Base-by-base conservation (phyloP, 1,140 invertebrate species). In the Pomacea maculata region DNA sequence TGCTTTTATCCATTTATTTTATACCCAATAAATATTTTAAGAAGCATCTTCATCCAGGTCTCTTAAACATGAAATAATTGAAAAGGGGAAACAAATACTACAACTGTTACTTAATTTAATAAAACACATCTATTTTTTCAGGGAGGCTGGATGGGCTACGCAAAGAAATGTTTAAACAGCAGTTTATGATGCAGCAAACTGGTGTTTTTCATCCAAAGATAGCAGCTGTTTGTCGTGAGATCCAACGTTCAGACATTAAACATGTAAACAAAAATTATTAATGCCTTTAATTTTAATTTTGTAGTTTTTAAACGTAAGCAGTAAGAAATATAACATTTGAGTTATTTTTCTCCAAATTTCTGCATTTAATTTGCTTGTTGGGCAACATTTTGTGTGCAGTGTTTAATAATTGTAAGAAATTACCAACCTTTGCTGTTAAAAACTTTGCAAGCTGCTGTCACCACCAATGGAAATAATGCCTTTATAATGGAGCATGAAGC, bases 121-220 rank as follows among this genome's bases (percentile, higher is more conserved):
- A 45, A 45, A 21, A 25, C 68, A 70, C 1, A 21, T 61, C 57
- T 61, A 14, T 11, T 63, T 68, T 21, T 17, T 0, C 25, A 80
- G 79, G 71, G 14, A 45, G 17, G 3, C n/a, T 80, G 54, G 73
- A 80, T 15, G 79, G 73, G 14, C n/a, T 80, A 11, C 71, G 79
- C 61, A 74, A 80, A 52, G 64, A 61, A 19, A 45, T 80, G 79
- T 80, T 80, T 64, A 57, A 65, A 63, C 29, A 45, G 21, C 79
- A 80, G 73, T 80, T 75, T 64, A 74, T 54, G 19, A 64, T 61
- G 21, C 79, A 75, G 65, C 72, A 80, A n/a, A 29, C 5, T 14
- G 61, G 73, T n/a, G 61, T 64, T 45, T n/a, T 80, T 14, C 79
- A 80, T 64, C 79, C 79, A 45, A 80, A 80, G 72, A 72, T 80